Conservation (phyloP, 2,888 invertebrate species). For the Melanostoma mellinum region DNA sequence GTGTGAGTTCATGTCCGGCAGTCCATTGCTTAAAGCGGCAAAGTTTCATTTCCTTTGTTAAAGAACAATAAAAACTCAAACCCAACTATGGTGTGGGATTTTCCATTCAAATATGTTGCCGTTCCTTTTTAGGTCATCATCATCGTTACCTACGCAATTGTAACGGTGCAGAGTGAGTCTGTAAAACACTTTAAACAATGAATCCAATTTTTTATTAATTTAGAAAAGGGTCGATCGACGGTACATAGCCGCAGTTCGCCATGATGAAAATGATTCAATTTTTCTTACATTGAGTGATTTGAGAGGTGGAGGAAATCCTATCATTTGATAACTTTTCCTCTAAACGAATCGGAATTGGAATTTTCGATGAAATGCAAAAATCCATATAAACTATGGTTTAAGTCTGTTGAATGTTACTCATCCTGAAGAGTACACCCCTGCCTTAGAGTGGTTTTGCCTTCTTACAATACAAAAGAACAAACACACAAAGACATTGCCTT, state of each 20-base stretch:
- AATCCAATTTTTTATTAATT: not conserved
- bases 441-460: constrained; percentile 9
- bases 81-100: too few species aligned
- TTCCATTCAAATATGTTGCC: too few species aligned
- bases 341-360: too few species aligned
- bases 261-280: constrained; percentile 17
- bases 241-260: not conserved
- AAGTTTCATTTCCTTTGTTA: not conserved
- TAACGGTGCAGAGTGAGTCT: too few species aligned
- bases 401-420: too few species aligned
- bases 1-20: constrained; percentile 3
- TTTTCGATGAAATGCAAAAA: too few species aligned
- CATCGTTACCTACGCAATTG: too few species aligned
- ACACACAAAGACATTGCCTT: not conserved
- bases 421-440: not conserved
- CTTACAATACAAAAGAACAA: not conserved
- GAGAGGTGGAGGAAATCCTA: not conserved
- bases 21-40: not conserved
- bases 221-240: not conserved
- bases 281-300: constrained; percentile 1
- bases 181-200: too few species aligned
- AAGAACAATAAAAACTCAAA: too few species aligned
- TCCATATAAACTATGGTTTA: too few species aligned
- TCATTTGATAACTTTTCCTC: too few species aligned
- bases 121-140: too few species aligned